A percentile compares a stretch with the other conserved stretches of the same genome.
These are phyloP conservation scores for Actias luna DNA, from an alignment of 2,888 invertebrate genomes.

Conservation along the genomic window DNA sequence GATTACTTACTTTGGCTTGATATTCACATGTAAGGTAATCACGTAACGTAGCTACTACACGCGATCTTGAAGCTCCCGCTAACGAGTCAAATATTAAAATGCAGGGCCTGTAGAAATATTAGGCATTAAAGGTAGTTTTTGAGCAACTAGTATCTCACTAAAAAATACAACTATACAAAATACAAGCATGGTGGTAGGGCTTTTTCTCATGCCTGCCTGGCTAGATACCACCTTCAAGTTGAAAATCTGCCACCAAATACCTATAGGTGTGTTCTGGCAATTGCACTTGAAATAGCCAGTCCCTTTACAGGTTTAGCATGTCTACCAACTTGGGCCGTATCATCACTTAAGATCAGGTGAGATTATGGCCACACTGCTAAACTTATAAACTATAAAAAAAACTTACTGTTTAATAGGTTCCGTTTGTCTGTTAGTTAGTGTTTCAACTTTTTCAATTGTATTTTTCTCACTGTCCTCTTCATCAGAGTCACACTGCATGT, in stretches of 20 bases:
- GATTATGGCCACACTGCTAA: too few relatives aligned
- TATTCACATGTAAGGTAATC: conserved; percentile 96
- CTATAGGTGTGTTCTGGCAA: too few relatives aligned
- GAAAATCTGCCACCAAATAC: too few relatives aligned
- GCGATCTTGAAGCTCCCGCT: conserved; percentile 89
- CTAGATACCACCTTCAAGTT: too few relatives aligned
- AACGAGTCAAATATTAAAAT: conserved; percentile 98
- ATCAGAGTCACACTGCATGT: conserved; percentile 78
- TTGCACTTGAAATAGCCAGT: too few relatives aligned
- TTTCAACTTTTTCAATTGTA: conserved; percentile 59
- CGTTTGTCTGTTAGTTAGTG: conserved; percentile 46
- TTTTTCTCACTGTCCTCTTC: conserved; percentile 67
- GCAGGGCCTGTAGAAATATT: conserved; percentile 86
- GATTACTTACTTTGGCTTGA: conserved; percentile 83
- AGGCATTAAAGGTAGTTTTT: not conserved
- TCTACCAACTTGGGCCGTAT: too few relatives aligned
- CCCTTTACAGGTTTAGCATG: too few relatives aligned
- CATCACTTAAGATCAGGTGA: too few relatives aligned
- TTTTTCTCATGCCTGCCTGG: too few relatives aligned
- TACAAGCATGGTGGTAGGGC: too few relatives aligned
- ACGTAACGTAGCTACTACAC: conserved; percentile 93
- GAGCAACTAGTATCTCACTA: not conserved
- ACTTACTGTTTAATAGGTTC: conserved; percentile 86
- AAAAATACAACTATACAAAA: too few relatives aligned
- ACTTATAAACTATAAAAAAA: too few relatives aligned